phyloP scores from a whole-genome alignment of 2,797 vertebrate species.

The Gymnothorax reevesii region DNA sequence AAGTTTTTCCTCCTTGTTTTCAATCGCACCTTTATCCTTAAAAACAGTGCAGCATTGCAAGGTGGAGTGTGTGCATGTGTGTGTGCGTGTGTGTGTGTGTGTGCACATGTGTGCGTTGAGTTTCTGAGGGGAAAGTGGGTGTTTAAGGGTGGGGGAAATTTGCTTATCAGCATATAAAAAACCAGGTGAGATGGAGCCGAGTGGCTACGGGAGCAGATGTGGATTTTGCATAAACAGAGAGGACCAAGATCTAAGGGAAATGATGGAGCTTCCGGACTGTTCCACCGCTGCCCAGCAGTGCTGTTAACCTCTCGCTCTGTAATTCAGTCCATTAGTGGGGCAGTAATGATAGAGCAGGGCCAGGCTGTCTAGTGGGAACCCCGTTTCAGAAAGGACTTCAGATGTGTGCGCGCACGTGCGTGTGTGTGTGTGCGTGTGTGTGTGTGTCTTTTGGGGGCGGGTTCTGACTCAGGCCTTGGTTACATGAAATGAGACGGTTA shows the following conservation, averaged over 20 bases:
- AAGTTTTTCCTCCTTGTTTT: background rate
- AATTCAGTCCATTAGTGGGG: background rate
- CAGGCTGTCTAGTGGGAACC: no score
- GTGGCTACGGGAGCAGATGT: background rate
- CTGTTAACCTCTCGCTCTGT: background rate
- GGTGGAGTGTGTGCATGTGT: background rate
- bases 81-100: background rate
- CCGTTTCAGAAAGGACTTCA: no score
- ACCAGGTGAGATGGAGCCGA: background rate
- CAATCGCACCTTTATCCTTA: background rate
- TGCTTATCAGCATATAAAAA: conserved; percentile 18
- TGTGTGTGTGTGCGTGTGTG: no score
- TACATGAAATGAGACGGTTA: no score
- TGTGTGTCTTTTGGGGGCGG: no score
- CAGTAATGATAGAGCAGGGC: background rate
- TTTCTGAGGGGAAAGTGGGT: background rate
- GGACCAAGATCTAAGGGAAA: background rate
- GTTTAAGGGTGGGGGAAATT: background rate
- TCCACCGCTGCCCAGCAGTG: background rate
- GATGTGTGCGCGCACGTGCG: no score
- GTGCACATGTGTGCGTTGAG: background rate
- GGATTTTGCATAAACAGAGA: conserved; percentile 14
- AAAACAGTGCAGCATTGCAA: background rate
- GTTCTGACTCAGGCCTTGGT: no score
- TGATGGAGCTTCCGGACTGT: background rate